Evolutionary conservation across 2,113 vertebrate genomes (phyloP).

Genomic region (Collichthys lucidus): DNA sequence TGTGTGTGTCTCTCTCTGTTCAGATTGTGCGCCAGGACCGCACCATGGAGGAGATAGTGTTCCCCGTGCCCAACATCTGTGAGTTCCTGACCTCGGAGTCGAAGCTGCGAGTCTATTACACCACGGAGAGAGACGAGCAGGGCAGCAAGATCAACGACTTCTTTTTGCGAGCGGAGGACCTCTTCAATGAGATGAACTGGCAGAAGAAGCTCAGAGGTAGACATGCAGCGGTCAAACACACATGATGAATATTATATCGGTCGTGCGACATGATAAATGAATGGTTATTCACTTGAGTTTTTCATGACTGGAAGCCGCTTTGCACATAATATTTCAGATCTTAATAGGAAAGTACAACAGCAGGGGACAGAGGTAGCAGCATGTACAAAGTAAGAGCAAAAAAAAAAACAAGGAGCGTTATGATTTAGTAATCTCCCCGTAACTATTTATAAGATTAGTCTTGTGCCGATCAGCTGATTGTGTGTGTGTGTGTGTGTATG

Average conservation of each 20-base stretch:
- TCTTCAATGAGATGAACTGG: slow-evolving; percentile 99
- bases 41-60: slow-evolving; percentile 99
- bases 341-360: not conserved
- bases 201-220: slow-evolving; percentile 97
- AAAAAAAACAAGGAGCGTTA: not conserved
- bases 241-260: not conserved
- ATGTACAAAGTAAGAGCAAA: not conserved
- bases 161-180: slow-evolving; percentile 96
- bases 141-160: slow-evolving; percentile 99
- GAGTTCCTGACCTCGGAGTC: slow-evolving; percentile 98
- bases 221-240: not conserved
- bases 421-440: not conserved
- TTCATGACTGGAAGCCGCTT: not conserved
- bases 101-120: slow-evolving; percentile 95
- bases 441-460: not conserved
- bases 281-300: not conserved
- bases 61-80: slow-evolving; percentile 97
- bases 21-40: slow-evolving; percentile 97
- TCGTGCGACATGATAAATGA: not conserved
- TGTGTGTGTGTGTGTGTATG: no score
- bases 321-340: not conserved
- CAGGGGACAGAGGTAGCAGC: not conserved
- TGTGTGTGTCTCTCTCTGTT: slow-evolving; percentile 12
- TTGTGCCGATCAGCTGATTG: not conserved
- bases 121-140: slow-evolving; percentile 96